Base-by-base conservation (phyloP, 2,113 vertebrate species). In the Seriola aureovittata region DNA sequence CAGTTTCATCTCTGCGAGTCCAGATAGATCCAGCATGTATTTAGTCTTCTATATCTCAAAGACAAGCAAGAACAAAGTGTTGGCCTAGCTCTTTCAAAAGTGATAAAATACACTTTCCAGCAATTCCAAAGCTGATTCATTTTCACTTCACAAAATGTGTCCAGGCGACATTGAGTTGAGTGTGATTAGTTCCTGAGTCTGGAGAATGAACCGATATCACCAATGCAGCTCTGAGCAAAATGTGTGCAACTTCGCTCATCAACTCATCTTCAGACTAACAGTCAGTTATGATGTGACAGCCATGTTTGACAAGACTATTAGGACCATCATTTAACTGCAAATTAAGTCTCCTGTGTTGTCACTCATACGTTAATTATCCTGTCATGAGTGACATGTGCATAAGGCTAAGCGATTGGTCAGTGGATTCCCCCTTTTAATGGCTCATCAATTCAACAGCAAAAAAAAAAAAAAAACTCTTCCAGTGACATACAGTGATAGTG, bases 401-500 rank as follows among this genome's bases (percentile, higher is more conserved):
- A 34, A 75, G 52, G 38, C 14, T 66, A 78, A 66, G 17, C 46
- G 38, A 25, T 40, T 50, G 52, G 21, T 55, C 57, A 81, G 11
- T 29, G 25, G n/a, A 79, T 46, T 2, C 9, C 25, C 21, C 29
- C 14, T 57, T 75, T 65, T 50, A 54, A 65, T 52, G 36, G 50
- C 29, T 80, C 71, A 80, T 72, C 63, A 71, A 1, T 67, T 59
- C 12, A 62, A 32, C 14, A 38, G 16, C 23, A 23, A 55, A 19
- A 11, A 54, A 60, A 29, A 29, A 44, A 55, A 11, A 16, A 54
- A 62, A 71, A 46, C n/a, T 70, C 57, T 10, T 21, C 16, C 54
- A 32, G 67, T 78, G 80, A 68, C 71, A 50, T n/a, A 29, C 4
- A 62, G 78, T n/a, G 7, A 76, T 32, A 63, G 40, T 71, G 66